A percentile compares a stretch with the other conserved stretches of the same genome.
Evolutionary conservation across 1,140 invertebrate species (phyloP).

Genomic region (Drosophila triauraria): DNA sequence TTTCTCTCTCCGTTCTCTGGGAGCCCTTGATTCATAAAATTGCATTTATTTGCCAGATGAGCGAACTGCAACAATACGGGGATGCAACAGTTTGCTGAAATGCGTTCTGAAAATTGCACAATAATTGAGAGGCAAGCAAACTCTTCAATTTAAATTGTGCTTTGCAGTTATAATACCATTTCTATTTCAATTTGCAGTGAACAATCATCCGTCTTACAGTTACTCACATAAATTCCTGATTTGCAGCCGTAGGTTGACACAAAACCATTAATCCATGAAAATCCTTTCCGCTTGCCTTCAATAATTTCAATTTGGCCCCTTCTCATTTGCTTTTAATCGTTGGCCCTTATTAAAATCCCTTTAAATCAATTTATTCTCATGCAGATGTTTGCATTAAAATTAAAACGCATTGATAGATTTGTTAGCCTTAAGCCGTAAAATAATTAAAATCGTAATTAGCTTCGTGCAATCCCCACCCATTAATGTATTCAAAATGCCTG

Average conservation of each 20-base stretch:
- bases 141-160: neutral
- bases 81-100: conserved; percentile 47
- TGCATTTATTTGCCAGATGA: conserved; percentile 60
- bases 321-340: conserved; percentile 10
- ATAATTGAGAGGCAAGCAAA: conserved; percentile 25
- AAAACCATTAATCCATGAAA: neutral
- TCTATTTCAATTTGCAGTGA: conserved; percentile 8
- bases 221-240: neutral
- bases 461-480: conserved; percentile 41
- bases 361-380: conserved; percentile 30
- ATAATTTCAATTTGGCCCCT: neutral
- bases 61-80: conserved; percentile 24
- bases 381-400: conserved; percentile 41
- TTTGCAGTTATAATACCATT: neutral
- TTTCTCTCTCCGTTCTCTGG: neutral
- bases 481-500: conserved; percentile 34
- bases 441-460: conserved; percentile 69
- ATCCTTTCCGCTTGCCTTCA: neutral
- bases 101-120: conserved; percentile 31
- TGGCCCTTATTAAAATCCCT: conserved; percentile 20
- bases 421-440: conserved; percentile 54
- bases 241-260: neutral
- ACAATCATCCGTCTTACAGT: neutral
- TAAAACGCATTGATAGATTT: conserved; percentile 35
- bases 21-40: conserved; percentile 40